Conservation (phyloP, 2,113 vertebrate genomes). For the Callipepla squamata region DNA sequence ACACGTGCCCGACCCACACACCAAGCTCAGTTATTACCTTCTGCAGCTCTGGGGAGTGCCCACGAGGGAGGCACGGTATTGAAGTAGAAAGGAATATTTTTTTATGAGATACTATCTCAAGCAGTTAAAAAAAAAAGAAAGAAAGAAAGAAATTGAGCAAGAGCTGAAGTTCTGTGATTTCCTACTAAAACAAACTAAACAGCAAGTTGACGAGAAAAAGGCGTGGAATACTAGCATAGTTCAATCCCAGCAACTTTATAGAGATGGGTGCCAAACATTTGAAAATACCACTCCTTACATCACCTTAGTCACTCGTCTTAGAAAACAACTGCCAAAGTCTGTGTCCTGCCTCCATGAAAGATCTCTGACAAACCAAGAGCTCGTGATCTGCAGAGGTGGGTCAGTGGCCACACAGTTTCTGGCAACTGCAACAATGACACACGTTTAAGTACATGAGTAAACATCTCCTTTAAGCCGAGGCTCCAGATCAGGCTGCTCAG, state of each 20-base stretch:
- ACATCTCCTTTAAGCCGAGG: background rate
- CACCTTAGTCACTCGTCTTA: background rate
- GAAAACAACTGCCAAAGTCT: background rate
- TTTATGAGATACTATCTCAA: background rate
- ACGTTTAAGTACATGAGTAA: background rate
- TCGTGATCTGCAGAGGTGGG: background rate
- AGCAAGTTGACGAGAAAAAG: background rate
- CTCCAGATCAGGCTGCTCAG: background rate
- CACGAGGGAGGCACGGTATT: accelerated
- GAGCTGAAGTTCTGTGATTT: background rate
- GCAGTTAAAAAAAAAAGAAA: background rate
- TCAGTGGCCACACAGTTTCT: background rate
- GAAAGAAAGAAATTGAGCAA: background rate
- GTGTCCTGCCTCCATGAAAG: background rate
- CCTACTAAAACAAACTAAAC: background rate
- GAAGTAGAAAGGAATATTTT: background rate
- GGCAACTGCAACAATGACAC: background rate
- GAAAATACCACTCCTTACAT: background rate
- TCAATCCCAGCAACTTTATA: background rate
- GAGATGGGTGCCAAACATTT: background rate
- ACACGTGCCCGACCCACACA: background rate
- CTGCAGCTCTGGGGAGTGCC: background rate
- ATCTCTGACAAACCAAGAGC: background rate
- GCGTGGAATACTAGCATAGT: accelerated
- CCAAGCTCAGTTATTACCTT: background rate